A percentile compares a stretch with the other conserved stretches of the same genome.
phyloP scores from a whole-genome alignment of 1,140 invertebrate species.

The Micrasema longulum region DNA sequence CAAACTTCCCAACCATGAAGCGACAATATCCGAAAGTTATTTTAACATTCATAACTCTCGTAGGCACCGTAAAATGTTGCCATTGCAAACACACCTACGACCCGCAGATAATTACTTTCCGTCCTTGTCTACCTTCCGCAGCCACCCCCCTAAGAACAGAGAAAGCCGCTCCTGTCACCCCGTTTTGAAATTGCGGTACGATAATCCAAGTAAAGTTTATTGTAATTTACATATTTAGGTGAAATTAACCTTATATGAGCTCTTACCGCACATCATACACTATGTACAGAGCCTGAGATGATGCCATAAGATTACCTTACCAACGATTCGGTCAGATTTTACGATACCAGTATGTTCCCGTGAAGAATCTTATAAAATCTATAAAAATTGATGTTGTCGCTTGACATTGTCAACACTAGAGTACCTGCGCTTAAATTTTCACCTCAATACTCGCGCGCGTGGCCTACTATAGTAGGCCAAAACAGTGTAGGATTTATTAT shows the following conservation, averaged over 20 bases:
- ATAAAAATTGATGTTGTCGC: too few species aligned
- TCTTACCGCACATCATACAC: conserved; percentile 13
- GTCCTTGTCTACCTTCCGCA: conserved; percentile 13
- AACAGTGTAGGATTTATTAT: too few species aligned
- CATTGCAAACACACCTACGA: conserved; percentile 28
- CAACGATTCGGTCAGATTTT: too few species aligned
- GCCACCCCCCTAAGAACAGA: neutral
- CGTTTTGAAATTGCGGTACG: conserved; percentile 32
- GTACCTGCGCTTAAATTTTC: too few species aligned
- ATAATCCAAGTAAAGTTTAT: conserved; percentile 51
- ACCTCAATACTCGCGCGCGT: too few species aligned
- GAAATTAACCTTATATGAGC: conserved; percentile 53
- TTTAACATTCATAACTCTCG: conserved; percentile 56
- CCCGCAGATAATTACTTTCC: conserved; percentile 18
- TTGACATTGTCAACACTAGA: too few species aligned
- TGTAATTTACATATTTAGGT: conserved; percentile 55
- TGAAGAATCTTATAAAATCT: too few species aligned
- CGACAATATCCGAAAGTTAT: conserved; percentile 55
- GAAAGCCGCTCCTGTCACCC: neutral
- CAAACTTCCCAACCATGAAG: conserved; percentile 46
- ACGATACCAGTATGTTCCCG: too few species aligned
- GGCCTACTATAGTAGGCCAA: too few species aligned
- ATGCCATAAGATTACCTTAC: too few species aligned
- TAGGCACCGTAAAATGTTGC: conserved; percentile 52
- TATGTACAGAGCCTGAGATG: neutral